These are phyloP conservation scores for Rapana venosa DNA, from an alignment of 2,888 invertebrate species.

Conservation along the genomic window DNA sequence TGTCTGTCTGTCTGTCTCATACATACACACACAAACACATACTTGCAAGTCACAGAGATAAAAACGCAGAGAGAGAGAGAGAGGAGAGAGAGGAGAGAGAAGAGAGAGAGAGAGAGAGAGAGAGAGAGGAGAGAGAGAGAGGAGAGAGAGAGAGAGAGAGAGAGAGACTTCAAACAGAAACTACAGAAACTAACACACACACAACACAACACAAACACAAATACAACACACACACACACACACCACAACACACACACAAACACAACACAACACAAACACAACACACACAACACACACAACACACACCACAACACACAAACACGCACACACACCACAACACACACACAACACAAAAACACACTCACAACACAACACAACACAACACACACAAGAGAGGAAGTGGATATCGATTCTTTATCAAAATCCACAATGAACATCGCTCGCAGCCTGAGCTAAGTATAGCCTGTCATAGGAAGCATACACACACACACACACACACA, in stretches of 20 bases:
- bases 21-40: too few species aligned
- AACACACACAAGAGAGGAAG: not conserved
- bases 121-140: not conserved
- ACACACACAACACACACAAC: not conserved
- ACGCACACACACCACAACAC: too few species aligned
- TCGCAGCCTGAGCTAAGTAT: too few species aligned
- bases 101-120: not conserved
- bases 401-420: too few species aligned
- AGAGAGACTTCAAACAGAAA: not conserved
- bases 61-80: too few species aligned
- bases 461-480: too few species aligned
- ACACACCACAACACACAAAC: not conserved
- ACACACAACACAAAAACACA: too few species aligned
- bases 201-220: not conserved
- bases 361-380: too few species aligned
- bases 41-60: too few species aligned
- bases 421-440: too few species aligned
- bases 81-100: too few species aligned
- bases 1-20: not conserved
- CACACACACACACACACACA: not conserved
- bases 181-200: not conserved
- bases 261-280: not conserved
- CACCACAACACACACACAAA: not conserved
- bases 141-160: not conserved
- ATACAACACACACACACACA: not conserved